Percentiles rank a stretch among this genome's conserved stretches.
Evolutionary conservation across 2,113 vertebrate genomes (phyloP).

Genomic region (Neolamprologus devosi): DNA sequence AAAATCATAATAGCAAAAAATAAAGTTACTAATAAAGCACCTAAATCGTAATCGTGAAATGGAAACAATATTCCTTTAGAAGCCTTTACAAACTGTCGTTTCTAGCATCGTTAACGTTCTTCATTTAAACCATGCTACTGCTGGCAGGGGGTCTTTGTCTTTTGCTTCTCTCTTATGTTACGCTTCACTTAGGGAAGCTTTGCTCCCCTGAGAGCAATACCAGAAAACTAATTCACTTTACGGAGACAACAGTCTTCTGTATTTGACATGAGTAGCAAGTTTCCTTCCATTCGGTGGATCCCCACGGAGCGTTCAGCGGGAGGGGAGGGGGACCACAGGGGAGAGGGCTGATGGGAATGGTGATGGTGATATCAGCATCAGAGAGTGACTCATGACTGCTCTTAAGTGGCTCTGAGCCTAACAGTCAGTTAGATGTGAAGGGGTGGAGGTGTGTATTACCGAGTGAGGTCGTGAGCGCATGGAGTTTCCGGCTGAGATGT

Average conservation of each 20-base stretch:
- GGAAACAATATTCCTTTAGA: background rate
- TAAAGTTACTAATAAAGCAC: background rate
- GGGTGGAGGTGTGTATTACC: background rate
- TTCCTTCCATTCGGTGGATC: background rate
- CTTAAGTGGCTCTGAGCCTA: conserved; percentile 39
- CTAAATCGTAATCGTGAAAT: background rate
- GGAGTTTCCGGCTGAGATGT: background rate
- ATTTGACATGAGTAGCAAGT: conserved; percentile 12
- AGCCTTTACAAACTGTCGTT: background rate
- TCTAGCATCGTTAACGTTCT: background rate
- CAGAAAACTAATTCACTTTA: conserved; percentile 15
- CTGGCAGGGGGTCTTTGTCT: background rate
- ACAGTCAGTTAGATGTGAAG: conserved; percentile 28
- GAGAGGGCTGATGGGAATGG: conserved; percentile 53
- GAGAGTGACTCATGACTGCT: conserved; percentile 49
- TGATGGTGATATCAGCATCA: conserved; percentile 47
- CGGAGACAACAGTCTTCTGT: background rate
- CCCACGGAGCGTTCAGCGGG: background rate
- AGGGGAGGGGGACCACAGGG: background rate
- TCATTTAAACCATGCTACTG: background rate
- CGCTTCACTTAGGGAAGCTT: background rate
- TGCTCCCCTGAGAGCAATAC: conserved; percentile 2
- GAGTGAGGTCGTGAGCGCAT: background rate
- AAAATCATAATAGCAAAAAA: background rate
- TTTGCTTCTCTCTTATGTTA: background rate